A percentile compares a stretch with the other conserved stretches of the same genome.
Conservation (phyloP, 1,140 invertebrate species). For the Asbolus verrucosus region DNA sequence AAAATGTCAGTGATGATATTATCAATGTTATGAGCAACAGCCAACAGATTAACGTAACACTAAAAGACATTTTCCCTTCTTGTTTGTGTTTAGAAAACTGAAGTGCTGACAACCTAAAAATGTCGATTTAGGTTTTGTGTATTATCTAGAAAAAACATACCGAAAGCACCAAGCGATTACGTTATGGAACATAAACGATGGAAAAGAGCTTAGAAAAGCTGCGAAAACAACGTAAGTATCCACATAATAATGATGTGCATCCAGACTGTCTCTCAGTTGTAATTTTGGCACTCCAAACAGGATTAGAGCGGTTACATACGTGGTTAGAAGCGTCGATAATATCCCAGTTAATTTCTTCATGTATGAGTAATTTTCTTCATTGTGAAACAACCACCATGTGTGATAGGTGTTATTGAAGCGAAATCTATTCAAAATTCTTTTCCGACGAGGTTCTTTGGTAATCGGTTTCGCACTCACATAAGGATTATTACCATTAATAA, state of each 20-base stretch:
- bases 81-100: not conserved
- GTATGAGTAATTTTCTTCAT: constrained; percentile 8
- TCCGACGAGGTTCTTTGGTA: not conserved
- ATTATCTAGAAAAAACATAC: constrained; percentile 9
- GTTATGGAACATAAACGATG: not conserved
- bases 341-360: constrained; percentile 3
- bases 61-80: not conserved
- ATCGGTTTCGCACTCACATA: not conserved
- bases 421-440: not conserved
- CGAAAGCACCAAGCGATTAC: constrained; percentile 8
- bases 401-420: not conserved
- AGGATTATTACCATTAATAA: not conserved
- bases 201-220: not conserved
- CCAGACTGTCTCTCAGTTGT: not conserved
- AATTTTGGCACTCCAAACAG: not conserved
- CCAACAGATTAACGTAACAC: not conserved
- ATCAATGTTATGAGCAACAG: not conserved
- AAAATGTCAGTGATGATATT: not conserved
- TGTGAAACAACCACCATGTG: constrained; percentile 3
- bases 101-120: not conserved
- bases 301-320: not conserved
- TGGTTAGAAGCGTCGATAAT: not conserved
- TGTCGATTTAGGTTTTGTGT: not conserved
- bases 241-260: not conserved
- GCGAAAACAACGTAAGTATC: not conserved